A percentile compares a stretch with the other conserved stretches of the same genome.
phyloP scores from a whole-genome alignment of 1,140 invertebrate genomes.

The Theocolax elegans region DNA sequence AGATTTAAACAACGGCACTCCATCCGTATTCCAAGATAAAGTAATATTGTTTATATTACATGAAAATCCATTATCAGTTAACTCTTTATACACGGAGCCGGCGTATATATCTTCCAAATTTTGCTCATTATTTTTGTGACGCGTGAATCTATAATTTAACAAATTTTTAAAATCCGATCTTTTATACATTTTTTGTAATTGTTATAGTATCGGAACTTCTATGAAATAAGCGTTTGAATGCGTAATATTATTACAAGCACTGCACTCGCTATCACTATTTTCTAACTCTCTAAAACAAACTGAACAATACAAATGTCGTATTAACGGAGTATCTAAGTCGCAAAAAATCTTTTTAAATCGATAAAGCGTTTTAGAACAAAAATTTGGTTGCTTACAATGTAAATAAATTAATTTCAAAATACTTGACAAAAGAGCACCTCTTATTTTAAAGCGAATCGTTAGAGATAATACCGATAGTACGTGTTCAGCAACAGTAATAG shows the following conservation, averaged over 20 bases:
- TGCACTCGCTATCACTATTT: not conserved
- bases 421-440: not conserved
- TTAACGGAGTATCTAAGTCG: not conserved
- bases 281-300: not conserved
- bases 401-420: not conserved
- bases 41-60: slow-evolving; percentile 35
- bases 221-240: not conserved
- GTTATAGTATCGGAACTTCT: not conserved
- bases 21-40: slow-evolving; percentile 42
- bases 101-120: slow-evolving; percentile 41
- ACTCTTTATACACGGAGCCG: slow-evolving; percentile 34
- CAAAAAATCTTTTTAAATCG: not conserved
- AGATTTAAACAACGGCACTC: too few species aligned
- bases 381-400: not conserved
- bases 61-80: slow-evolving; percentile 9
- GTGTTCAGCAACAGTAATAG: not conserved
- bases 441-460: not conserved
- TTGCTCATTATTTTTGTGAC: not conserved
- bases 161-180: not conserved
- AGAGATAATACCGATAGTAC: not conserved
- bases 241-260: not conserved
- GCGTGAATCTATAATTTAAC: not conserved
- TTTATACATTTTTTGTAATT: not conserved
- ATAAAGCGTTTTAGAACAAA: not conserved
- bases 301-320: not conserved